Base-by-base conservation (phyloP, 2,113 vertebrate genomes). In the Ictalurus furcatus region DNA sequence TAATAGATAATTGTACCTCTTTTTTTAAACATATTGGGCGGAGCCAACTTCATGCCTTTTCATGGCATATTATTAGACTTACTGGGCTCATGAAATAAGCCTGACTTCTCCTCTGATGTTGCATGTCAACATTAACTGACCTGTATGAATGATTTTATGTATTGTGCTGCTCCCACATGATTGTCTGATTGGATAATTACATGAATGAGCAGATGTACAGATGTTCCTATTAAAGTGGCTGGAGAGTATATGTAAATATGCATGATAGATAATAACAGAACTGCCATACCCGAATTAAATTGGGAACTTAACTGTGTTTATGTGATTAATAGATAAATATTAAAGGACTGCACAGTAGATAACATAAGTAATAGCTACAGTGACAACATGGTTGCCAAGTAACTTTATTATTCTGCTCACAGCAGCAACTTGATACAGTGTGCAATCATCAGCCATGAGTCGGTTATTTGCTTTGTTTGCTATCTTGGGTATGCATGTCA, bases 231-330 rank as follows among this genome's bases (percentile, higher is more conserved):
- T 69, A 69, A 69, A 34, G 12, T 30, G 67, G n/a, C n/a, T 30
- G n/a, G n/a, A 69, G 6, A 30, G 13, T 17, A 30, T 25, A 76
- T 48, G 40, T 52, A 48, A 14, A 48, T 52, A 48, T 52, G 1
- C 21, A 21, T 48, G 40, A 12, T 48, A 25, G 4, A 37, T 37
- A 73, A 73, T 74, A 4, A 23, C 8, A 74, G 34, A 11, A 30
- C n/a, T 34, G 13, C 67, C 2, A n/a, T 67, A 67, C 1, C 6
- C 1, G 87, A 94, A 86, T 61, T 90, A 90, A 86, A 85, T n/a
- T 71, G 71, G 79, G 87, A 85, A 74, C 76, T 67, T 5, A 40
- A 13, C 69, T 80, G 40, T 78, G 13, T 87, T 89, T 21, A 84
- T n/a, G 21, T 17, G 56, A 71, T 80, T 78, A 84, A 76, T 74